Evolutionary conservation across 2,888 invertebrate species (phyloP).

Genomic region (Hirtodrosophila alboralis): DNA sequence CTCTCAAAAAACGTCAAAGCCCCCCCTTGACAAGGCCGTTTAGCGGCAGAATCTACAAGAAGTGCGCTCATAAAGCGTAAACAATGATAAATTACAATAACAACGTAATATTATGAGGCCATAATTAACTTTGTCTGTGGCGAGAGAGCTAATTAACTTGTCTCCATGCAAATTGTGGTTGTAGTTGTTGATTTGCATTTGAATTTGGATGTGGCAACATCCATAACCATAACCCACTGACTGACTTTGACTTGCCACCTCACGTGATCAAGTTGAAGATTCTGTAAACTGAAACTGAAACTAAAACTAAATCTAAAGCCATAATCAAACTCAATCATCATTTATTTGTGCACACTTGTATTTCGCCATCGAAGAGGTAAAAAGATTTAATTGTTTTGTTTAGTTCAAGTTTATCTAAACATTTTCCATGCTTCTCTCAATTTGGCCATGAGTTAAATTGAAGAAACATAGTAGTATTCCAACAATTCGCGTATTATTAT

Average conservation of each 20-base stretch:
- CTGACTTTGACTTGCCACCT: constrained; percentile 58
- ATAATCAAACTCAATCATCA: constrained; percentile 25
- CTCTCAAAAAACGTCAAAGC: background rate
- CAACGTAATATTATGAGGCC: constrained; percentile 46
- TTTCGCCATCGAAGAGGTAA: constrained; percentile 56
- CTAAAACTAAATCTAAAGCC: constrained; percentile 2
- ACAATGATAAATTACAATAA: constrained; percentile 71
- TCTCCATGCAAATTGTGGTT: constrained; percentile 32
- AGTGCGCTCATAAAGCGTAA: constrained; percentile 69
- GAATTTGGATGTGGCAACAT: constrained; percentile 33
- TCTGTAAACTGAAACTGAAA: constrained; percentile 40
- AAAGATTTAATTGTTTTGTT: constrained; percentile 45
- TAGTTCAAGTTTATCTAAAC: constrained; percentile 60
- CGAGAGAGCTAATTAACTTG: constrained; percentile 67
- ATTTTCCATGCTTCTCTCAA: constrained; percentile 55
- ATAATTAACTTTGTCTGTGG: constrained; percentile 61
- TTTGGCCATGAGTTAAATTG: constrained; percentile 46
- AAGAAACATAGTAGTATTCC: constrained; percentile 21
- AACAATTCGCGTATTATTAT: constrained; percentile 31
- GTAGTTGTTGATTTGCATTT: constrained; percentile 10
- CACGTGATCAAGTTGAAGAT: constrained; percentile 45
- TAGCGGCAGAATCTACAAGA: constrained; percentile 61
- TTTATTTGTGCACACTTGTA: constrained; percentile 10
- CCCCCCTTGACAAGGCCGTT: constrained; percentile 33
- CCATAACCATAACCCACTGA: constrained; percentile 67